phyloP scores from a whole-genome alignment of 2,797 vertebrate species.

The Petrocephalus sullivani region DNA sequence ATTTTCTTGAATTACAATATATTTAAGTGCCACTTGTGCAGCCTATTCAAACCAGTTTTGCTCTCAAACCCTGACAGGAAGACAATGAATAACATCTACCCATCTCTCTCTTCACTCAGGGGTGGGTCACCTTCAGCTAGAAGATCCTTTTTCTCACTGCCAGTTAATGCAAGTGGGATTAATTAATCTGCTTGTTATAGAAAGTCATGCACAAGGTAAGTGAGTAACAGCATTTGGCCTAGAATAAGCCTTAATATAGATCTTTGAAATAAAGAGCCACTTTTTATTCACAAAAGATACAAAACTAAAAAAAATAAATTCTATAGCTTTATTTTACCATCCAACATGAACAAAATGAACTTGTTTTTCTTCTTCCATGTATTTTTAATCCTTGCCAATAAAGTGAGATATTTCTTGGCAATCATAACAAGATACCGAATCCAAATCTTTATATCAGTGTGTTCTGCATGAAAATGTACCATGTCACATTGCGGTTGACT shows the following conservation, averaged over 20 bases:
- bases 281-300: background rate
- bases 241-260: background rate
- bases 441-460: background rate
- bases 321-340: background rate
- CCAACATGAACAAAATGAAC: background rate
- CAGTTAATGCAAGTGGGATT: background rate
- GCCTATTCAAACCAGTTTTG: background rate
- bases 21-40: background rate
- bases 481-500: background rate
- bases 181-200: background rate
- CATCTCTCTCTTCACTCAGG: background rate
- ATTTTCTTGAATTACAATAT: background rate
- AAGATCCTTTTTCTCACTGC: background rate
- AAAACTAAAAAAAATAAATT: background rate
- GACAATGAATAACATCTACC: background rate
- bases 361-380: background rate
- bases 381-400: background rate
- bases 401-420: background rate
- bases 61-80: background rate
- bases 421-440: background rate
- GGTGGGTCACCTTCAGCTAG: background rate
- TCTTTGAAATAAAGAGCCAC: background rate
- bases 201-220: background rate
- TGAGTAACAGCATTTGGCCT: background rate
- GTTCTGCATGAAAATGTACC: background rate